phyloP scores from a whole-genome alignment of 2,113 vertebrate species.

The Actinemys pallida region DNA sequence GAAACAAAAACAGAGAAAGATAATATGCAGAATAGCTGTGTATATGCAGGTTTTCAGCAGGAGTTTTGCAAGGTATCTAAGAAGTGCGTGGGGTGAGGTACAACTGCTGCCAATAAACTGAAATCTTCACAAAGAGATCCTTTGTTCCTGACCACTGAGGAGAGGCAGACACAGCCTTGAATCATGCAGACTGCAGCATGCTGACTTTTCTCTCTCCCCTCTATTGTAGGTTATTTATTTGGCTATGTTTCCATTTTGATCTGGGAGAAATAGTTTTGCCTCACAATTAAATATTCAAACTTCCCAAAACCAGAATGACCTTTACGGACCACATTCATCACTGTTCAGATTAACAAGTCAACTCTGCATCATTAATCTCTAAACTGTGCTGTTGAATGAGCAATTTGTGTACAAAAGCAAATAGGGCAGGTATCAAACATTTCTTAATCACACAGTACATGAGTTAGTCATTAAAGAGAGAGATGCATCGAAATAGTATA shows the following conservation, averaged over 20 bases:
- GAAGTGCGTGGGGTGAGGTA: not conserved
- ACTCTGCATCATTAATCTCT: slow-evolving; percentile 72
- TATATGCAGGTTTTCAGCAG: fast-evolving
- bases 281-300: not conserved
- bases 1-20: not conserved
- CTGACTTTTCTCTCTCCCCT: fast-evolving
- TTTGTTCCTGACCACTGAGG: not conserved
- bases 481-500: slow-evolving; percentile 2
- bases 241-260: not conserved
- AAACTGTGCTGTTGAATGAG: slow-evolving; percentile 80
- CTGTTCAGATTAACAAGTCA: slow-evolving; percentile 56
- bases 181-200: not conserved
- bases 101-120: not conserved
- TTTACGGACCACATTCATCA: not conserved
- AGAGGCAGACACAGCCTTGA: not conserved
- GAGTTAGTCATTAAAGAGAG: slow-evolving; percentile 55
- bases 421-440: slow-evolving; percentile 38
- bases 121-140: not conserved
- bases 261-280: fast-evolving
- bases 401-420: slow-evolving; percentile 45
- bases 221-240: fast-evolving
- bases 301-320: slow-evolving; percentile 1
- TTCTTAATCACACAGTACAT: slow-evolving; percentile 28
- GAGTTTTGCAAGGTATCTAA: too few species aligned
- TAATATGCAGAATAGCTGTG: not conserved